Evolutionary conservation across 2,888 invertebrate genomes (phyloP).

Genomic region (Drosophila glabriapex): DNA sequence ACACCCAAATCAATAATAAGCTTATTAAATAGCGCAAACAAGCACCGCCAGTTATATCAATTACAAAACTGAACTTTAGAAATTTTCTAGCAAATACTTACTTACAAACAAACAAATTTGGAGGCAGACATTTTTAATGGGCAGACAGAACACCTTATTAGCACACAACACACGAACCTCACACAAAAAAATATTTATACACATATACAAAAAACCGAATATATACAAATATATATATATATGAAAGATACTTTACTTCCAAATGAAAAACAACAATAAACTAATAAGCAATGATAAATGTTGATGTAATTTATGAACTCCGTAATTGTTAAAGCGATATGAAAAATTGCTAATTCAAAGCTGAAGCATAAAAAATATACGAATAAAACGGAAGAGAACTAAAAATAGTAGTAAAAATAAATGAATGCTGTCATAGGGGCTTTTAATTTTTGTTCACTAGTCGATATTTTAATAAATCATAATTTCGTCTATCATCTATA

Average conservation of each 20-base stretch:
- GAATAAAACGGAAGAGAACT: constrained; percentile 3
- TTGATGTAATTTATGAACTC: constrained; percentile 41
- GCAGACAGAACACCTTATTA: constrained; percentile 47
- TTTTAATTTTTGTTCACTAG: background rate
- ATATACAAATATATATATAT: constrained; percentile 20
- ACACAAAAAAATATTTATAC: constrained; percentile 57
- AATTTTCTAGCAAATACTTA: constrained; percentile 48
- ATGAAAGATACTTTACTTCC: constrained; percentile 50
- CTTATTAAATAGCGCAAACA: constrained; percentile 48
- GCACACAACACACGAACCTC: constrained; percentile 76
- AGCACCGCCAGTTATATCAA: constrained; percentile 76
- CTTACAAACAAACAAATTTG: constrained; percentile 29
- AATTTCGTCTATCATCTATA: background rate
- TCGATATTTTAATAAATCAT: background rate
- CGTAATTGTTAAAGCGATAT: constrained; percentile 57
- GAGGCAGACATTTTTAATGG: constrained; percentile 26
- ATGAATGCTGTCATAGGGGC: constrained; percentile 20
- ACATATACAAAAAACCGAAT: constrained; percentile 42
- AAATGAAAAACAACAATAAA: constrained; percentile 28
- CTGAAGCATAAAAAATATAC: constrained; percentile 12
- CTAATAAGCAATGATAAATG: constrained; percentile 52
- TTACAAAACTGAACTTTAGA: constrained; percentile 48
- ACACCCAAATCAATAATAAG: constrained; percentile 48
- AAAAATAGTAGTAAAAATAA: constrained; percentile 8
- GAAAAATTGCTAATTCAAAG: constrained; percentile 41